Evolutionary conservation across 1,140 invertebrate genomes (phyloP).

Genomic region (Drosophila cardini): DNA sequence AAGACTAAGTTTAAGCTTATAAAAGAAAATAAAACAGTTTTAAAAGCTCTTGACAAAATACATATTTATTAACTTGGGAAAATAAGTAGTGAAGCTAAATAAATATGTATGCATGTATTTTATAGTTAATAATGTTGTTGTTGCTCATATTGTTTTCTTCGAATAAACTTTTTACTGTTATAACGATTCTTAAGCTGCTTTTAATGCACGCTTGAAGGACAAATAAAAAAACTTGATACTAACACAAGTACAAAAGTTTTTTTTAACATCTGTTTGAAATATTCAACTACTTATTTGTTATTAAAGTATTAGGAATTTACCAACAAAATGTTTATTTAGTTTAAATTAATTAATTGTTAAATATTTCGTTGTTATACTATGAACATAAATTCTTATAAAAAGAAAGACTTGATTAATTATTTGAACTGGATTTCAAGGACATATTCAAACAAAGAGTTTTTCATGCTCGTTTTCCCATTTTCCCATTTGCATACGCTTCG

Average conservation of each 20-base stretch:
- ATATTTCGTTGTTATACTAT: not conserved
- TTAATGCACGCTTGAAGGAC: too few species aligned
- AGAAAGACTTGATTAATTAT: slow-evolving; percentile 3
- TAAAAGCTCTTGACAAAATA: not conserved
- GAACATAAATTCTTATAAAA: not conserved
- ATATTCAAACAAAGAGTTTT: slow-evolving; percentile 4
- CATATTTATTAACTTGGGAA: not conserved
- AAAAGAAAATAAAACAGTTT: not conserved
- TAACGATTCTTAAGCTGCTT: too few species aligned
- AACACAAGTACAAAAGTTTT: not conserved
- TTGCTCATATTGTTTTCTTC: too few species aligned
- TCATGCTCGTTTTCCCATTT: slow-evolving; percentile 26
- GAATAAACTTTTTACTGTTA: too few species aligned
- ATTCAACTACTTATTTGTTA: too few species aligned
- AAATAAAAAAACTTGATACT: too few species aligned
- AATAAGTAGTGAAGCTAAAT: not conserved
- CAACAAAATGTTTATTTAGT: too few species aligned
- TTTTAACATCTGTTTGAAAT: not conserved
- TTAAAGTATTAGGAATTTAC: too few species aligned
- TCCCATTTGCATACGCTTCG: slow-evolving; percentile 33
- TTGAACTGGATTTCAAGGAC: slow-evolving; percentile 5
- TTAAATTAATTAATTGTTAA: too few species aligned
- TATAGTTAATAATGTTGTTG: too few species aligned
- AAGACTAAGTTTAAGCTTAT: not conserved
- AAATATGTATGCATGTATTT: not conserved